Evolutionary conservation across 2,888 invertebrate species (phyloP).

Genomic region (Linnaemya tessellans): DNA sequence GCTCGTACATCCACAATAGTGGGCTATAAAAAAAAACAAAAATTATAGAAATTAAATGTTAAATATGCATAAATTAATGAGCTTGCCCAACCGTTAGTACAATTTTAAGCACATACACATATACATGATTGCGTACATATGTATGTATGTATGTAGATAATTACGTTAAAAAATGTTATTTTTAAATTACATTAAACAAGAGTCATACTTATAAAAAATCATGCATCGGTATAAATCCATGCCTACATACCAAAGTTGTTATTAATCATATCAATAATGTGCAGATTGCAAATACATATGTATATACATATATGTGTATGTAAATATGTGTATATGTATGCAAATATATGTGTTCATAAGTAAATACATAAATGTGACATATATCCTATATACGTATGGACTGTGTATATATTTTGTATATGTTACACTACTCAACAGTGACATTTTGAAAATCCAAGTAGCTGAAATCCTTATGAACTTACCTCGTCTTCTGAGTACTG

Average conservation of each 20-base stretch:
- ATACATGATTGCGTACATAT: not conserved
- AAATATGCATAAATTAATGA: constrained; percentile 54
- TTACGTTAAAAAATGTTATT: constrained; percentile 39
- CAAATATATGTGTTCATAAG: too few species aligned
- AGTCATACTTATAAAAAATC: constrained; percentile 19
- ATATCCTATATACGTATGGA: too few species aligned
- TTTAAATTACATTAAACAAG: constrained; percentile 63
- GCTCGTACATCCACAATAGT: constrained; percentile 41
- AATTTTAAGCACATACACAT: constrained; percentile 10
- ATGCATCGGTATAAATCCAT: not conserved
- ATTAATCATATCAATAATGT: constrained; percentile 56
- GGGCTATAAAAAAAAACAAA: constrained; percentile 41
- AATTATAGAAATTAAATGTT: constrained; percentile 41
- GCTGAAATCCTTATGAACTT: too few species aligned
- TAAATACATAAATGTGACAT: too few species aligned
- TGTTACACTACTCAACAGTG: too few species aligned
- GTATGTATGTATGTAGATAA: not conserved
- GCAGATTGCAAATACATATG: too few species aligned
- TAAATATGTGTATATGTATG: too few species aligned
- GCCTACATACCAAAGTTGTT: constrained; percentile 58
- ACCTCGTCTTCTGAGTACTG: too few species aligned
- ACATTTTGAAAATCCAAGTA: too few species aligned
- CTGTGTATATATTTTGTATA: too few species aligned
- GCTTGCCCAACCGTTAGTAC: constrained; percentile 47
- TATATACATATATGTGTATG: too few species aligned